A percentile compares a stretch with the other conserved stretches of the same genome.
Conservation (phyloP, 2,888 invertebrate genomes). For the Agrilus cyanescens region DNA sequence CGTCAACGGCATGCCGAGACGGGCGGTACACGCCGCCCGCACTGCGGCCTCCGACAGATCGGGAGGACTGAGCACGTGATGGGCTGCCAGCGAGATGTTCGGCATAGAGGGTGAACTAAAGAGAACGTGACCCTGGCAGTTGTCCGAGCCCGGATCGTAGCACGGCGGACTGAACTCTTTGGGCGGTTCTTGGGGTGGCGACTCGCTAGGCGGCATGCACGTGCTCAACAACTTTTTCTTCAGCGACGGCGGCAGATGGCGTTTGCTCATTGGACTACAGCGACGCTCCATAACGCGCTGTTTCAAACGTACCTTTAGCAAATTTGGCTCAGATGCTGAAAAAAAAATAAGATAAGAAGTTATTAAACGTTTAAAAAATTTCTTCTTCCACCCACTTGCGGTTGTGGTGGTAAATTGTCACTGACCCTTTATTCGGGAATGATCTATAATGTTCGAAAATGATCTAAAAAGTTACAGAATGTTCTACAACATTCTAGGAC, state of each 20-base stretch:
- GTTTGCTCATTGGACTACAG: constrained; percentile 79
- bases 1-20: constrained; percentile 51
- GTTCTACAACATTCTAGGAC: too few relatives aligned
- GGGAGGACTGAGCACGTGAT: constrained; percentile 29
- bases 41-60: constrained; percentile 69
- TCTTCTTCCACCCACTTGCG: too few relatives aligned
- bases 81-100: constrained; percentile 75
- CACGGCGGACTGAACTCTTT: constrained; percentile 45
- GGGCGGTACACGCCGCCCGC: constrained; percentile 55
- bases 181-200: constrained; percentile 41
- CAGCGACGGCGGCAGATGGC: constrained; percentile 65
- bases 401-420: too few relatives aligned
- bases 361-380: too few relatives aligned
- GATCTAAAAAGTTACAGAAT: too few relatives aligned
- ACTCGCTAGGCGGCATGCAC: constrained; percentile 50
- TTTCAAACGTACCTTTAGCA: constrained; percentile 85
- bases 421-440: too few relatives aligned
- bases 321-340: constrained; percentile 94
- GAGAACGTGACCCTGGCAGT: constrained; percentile 55
- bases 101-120: constrained; percentile 96
- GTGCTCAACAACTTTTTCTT: constrained; percentile 55
- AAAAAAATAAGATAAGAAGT: constrained; percentile 21
- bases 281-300: constrained; percentile 92
- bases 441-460: too few relatives aligned
- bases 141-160: constrained; percentile 42